Base-by-base conservation (phyloP, 2,797 vertebrate genomes). In the Parotocinclus haroldoi region DNA sequence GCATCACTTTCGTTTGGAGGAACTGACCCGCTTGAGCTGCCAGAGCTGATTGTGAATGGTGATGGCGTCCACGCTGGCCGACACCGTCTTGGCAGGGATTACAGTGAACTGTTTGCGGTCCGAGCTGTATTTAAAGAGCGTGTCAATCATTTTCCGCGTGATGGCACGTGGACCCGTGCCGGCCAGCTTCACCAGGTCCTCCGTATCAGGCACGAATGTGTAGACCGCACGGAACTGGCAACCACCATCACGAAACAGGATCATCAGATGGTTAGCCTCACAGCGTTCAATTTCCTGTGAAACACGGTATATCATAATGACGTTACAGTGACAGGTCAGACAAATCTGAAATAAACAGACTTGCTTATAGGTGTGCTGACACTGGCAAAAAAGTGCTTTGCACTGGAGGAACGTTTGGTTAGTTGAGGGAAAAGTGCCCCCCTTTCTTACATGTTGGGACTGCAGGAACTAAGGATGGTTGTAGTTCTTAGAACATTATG, bases 71-170 rank as follows among this genome's bases (percentile, higher is more conserved):
- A 94, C 92, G 0, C 91, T 94, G 79, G 90, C 93, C 0, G 93
- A 94, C 86, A 94, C 92, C 75, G 91, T 93, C 82, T 93, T 93
- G 83, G 93, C 90, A 0, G 93, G 93, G 67, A 94, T 93, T 76
- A 91, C 73, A 0, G 82, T 93, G 50, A 94, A 94, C 84, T 94
- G 93, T 79, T 94, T 94, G 50, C 93, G 88, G 87, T 94, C 93
- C 0, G 93, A 94, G 79, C 92, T 94, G 84, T 94, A 94, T 57
- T 94, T 94, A 69, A 91, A 94, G 18, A 94, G 88, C 73, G 90
- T 94, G 79, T 94, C 93, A 1, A 94, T 90, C 93, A 94, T 94
- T 72, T 92, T 93, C 86, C 86, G 91, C 74, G 84, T 88, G 87
- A 94, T 89, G 83, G 78, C 87, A 73, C 87, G 90, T 8, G 93